These are phyloP conservation scores for Archips crataeganus DNA, from an alignment of 2,888 invertebrate genomes.

Conservation along the genomic window DNA sequence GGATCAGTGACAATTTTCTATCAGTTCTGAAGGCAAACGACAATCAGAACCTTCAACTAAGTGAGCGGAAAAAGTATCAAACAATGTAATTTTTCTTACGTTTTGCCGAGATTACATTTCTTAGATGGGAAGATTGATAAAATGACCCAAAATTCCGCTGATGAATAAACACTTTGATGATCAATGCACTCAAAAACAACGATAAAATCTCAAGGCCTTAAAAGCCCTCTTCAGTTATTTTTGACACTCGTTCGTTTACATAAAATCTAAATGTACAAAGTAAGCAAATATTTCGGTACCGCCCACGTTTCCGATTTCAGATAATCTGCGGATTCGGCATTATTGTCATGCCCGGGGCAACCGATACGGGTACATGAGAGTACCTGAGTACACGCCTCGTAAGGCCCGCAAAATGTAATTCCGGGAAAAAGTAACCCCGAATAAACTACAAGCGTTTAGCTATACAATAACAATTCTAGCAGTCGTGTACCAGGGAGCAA, in stretches of 20 bases:
- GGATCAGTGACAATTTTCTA: no score
- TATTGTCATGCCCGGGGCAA: conserved; percentile 19
- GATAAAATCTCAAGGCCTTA: not conserved
- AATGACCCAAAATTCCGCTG: not conserved
- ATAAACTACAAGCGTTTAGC: conserved; percentile 32
- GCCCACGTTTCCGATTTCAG: conserved; percentile 28
- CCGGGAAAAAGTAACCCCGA: conserved; percentile 23
- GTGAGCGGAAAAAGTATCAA: no score
- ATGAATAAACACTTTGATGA: not conserved
- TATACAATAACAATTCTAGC: conserved; percentile 38
- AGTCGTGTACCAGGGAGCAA: conserved; percentile 38
- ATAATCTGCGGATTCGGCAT: conserved; percentile 31
- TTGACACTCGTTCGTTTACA: conserved; percentile 4
- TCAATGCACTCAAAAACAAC: not conserved
- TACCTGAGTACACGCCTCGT: conserved; percentile 17
- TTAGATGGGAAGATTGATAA: not conserved
- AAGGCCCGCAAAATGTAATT: conserved; percentile 30
- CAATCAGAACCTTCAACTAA: no score
- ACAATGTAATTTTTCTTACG: no score
- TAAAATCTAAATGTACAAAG: not conserved
- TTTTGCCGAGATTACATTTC: not conserved
- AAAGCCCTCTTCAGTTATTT: not conserved
- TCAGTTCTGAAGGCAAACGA: no score
- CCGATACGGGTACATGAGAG: not conserved
- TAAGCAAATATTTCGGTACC: not conserved